Base-by-base conservation (phyloP, 2,888 invertebrate species). In the Perizoma flavofasciatum region DNA sequence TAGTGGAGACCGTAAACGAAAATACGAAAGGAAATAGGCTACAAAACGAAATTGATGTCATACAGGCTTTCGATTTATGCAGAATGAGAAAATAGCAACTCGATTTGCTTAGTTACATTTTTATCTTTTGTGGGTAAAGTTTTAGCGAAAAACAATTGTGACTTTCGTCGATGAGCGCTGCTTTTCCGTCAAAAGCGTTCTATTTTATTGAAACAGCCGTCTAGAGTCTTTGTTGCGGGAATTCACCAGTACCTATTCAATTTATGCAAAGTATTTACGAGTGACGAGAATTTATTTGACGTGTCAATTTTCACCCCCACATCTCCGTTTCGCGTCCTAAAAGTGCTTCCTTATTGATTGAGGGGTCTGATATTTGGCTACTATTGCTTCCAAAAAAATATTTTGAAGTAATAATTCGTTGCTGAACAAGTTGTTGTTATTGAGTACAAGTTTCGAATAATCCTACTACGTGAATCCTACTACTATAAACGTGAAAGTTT, bases 221-320 rank as follows among this genome's bases (percentile, higher is more conserved):
- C 82, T 81, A 67, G 79, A 81, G 79, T 85, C 88, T 88, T 88
- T 89, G 87, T 86, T 84, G 87, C 79, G 81, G 82, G 81, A 82
- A 86, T 87, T 83, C 82, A 79, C 78, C 78, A 73, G 82, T 75
- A 85, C n/a, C n/a, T n/a, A n/a, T 87, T 83, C 86, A 85, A 87
- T 88, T 85, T 87, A 88, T 88, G 89, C 86, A 87, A 88, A 89
- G 87, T 86, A 86, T 89, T 88, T 87, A 85, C 86, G 83, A 83
- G 81, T 86, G 88, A 85, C 85, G 82, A 79, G 87, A 88, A 87
- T 88, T 86, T 87, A 86, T 88, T 87, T 84, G 88, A 85, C 84
- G 80, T 79, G 79, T 83, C 84, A 85, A 85, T 85, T 85, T 85
- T 83, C 81, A 77, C 70, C 73, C 64, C 74, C 72, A 76, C 78